Percentiles rank a stretch among this genome's conserved stretches.
phyloP scores from a whole-genome alignment of 2,888 invertebrate genomes.

The Meiosimyza decipiens region DNA sequence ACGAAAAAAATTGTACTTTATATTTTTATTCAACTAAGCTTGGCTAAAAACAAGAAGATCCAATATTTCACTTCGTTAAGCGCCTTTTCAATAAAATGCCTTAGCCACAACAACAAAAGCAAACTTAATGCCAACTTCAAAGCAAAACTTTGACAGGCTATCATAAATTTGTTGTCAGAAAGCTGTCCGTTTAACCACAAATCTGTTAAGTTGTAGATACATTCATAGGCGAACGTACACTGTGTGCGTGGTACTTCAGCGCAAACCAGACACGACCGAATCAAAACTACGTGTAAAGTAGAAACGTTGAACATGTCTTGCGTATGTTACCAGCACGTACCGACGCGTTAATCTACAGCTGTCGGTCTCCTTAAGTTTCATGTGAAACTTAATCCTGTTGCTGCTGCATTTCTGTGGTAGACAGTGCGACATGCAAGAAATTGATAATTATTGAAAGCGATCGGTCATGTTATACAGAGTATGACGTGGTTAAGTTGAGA shows the following conservation, averaged over 20 bases:
- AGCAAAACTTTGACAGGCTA: slow-evolving; percentile 44
- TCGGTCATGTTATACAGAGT: neutral
- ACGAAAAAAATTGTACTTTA: no score
- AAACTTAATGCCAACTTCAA: slow-evolving; percentile 1
- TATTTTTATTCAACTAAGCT: no score
- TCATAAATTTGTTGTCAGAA: slow-evolving; percentile 49
- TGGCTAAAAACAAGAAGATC: no score
- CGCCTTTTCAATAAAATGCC: slow-evolving; percentile 28
- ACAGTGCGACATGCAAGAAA: neutral
- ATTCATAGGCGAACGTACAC: neutral
- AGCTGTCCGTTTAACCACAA: slow-evolving; percentile 49
- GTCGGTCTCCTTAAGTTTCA: slow-evolving; percentile 12
- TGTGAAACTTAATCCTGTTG: slow-evolving; percentile 7
- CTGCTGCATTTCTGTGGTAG: neutral
- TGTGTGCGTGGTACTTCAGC: neutral
- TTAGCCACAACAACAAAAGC: neutral
- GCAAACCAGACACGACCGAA: neutral
- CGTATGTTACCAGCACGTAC: slow-evolving; percentile 15
- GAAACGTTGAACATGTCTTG: neutral
- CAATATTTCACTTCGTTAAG: neutral
- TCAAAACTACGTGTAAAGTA: neutral
- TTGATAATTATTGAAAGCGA: slow-evolving; percentile 12
- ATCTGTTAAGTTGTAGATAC: slow-evolving; percentile 46
- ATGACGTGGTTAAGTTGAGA: no score
- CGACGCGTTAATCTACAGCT: slow-evolving; percentile 10